phyloP scores from a whole-genome alignment of 2,888 invertebrate species.

The Drosophila emarginata region DNA sequence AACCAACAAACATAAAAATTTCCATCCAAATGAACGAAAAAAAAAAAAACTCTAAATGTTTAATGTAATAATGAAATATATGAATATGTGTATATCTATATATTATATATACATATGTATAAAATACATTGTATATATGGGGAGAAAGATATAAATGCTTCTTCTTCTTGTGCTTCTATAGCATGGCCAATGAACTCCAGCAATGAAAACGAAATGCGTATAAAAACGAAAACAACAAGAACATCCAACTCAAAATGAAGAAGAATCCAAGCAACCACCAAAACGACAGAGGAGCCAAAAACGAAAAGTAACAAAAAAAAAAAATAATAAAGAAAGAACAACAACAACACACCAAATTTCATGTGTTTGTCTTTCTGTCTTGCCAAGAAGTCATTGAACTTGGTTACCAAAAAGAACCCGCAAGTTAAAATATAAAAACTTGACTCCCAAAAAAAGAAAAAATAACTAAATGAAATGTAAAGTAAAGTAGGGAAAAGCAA shows the following conservation, averaged over 20 bases:
- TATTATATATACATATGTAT: slow-evolving; percentile 30
- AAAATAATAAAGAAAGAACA: no score
- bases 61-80: slow-evolving; percentile 65
- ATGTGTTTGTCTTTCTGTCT: slow-evolving; percentile 27
- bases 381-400: slow-evolving; percentile 80
- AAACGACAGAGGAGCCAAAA: slow-evolving; percentile 39
- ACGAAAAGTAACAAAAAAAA: slow-evolving; percentile 29
- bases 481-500: slow-evolving; percentile 41
- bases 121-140: slow-evolving; percentile 7
- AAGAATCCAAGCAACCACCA: slow-evolving; percentile 37
- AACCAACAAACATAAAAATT: slow-evolving; percentile 24
- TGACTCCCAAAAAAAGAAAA: slow-evolving; percentile 50
- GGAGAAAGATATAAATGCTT: slow-evolving; percentile 19
- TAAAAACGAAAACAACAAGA: slow-evolving; percentile 72
- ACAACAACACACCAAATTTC: slow-evolving; percentile 50
- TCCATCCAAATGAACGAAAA: slow-evolving; percentile 22
- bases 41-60: slow-evolving; percentile 26
- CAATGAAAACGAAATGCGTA: slow-evolving; percentile 81
- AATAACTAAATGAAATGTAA: slow-evolving; percentile 55
- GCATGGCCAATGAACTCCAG: slow-evolving; percentile 78
- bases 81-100: slow-evolving; percentile 46
- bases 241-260: slow-evolving; percentile 44
- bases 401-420: slow-evolving; percentile 56
- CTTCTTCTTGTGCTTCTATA: slow-evolving; percentile 39
- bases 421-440: slow-evolving; percentile 66